phyloP scores from a whole-genome alignment of 2,888 invertebrate genomes.

The Hypselothyrea guttata region DNA sequence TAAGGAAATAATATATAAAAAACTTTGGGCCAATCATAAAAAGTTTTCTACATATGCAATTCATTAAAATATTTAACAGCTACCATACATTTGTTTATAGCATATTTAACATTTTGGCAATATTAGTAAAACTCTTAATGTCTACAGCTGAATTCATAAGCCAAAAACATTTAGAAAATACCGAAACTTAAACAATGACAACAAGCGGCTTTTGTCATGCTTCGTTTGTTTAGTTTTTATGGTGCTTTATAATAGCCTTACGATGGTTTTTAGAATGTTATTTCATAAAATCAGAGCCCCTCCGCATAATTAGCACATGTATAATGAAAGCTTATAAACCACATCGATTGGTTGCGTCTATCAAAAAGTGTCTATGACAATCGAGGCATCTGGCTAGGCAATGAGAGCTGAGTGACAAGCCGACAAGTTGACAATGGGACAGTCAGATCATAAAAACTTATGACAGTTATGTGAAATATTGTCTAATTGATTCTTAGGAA shows the following conservation, averaged over 20 bases:
- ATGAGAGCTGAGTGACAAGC: constrained; percentile 51
- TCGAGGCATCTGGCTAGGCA: constrained; percentile 17
- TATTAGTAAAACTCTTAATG: too few relatives aligned
- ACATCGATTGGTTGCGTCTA: constrained; percentile 53
- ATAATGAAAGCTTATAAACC: constrained; percentile 63
- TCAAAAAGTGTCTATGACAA: constrained; percentile 54
- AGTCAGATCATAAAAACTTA: constrained; percentile 62
- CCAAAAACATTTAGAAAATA: not conserved
- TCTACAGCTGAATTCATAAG: too few relatives aligned
- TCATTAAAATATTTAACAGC: too few relatives aligned
- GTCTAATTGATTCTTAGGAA: constrained; percentile 65
- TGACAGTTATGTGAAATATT: constrained; percentile 65
- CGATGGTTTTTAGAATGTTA: constrained; percentile 15
- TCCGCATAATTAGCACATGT: constrained; percentile 65
- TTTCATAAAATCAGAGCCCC: constrained; percentile 19
- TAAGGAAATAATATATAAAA: too few relatives aligned
- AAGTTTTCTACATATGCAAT: too few relatives aligned
- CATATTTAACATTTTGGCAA: too few relatives aligned
- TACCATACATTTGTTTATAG: too few relatives aligned
- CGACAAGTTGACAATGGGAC: constrained; percentile 61
- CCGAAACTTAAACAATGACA: constrained; percentile 17
- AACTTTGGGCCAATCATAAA: too few relatives aligned
- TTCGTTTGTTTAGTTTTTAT: constrained; percentile 11
- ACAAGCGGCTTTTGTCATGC: not conserved
- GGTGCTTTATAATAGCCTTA: constrained; percentile 13